Conservation (phyloP, 2,888 invertebrate genomes). For the Lepeophtheirus nordmannii region DNA sequence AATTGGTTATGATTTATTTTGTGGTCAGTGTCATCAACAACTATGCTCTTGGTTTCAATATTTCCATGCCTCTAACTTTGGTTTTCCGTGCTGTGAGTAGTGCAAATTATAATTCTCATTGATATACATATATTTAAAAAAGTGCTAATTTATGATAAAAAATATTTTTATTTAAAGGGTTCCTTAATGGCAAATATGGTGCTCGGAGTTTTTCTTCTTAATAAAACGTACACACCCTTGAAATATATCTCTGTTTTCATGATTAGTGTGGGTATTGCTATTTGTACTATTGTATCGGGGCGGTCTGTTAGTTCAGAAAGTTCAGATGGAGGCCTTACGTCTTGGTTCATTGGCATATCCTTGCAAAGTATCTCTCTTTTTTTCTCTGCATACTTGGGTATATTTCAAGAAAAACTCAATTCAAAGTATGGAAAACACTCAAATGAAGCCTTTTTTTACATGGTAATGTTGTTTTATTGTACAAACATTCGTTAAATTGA, state of each 20-base stretch:
- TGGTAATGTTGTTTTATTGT: constrained; percentile 40
- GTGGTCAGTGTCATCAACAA: constrained; percentile 79
- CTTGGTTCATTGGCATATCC: constrained; percentile 43
- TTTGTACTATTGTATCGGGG: constrained; percentile 70
- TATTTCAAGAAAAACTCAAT: constrained; percentile 62
- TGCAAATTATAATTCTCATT: constrained; percentile 22
- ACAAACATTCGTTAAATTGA: no score
- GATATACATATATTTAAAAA: background rate
- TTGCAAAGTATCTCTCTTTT: constrained; percentile 74
- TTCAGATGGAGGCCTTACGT: background rate
- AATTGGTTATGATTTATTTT: constrained; percentile 74
- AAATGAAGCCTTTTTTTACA: constrained; percentile 67
- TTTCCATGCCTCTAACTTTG: constrained; percentile 95
- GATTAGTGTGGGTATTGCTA: constrained; percentile 78
- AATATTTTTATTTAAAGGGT: constrained; percentile 45
- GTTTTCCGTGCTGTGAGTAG: constrained; percentile 83
- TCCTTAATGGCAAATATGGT: constrained; percentile 92
- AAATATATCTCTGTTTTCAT: constrained; percentile 82
- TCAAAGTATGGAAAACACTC: constrained; percentile 76
- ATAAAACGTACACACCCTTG: constrained; percentile 57
- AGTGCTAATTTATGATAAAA: background rate
- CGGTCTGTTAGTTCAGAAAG: background rate
- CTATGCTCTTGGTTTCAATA: constrained; percentile 87
- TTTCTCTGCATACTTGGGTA: constrained; percentile 85
- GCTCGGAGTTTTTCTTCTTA: constrained; percentile 75